phyloP scores from a whole-genome alignment of 2,797 vertebrate genomes.

The Mormyrus proboscirostris region DNA sequence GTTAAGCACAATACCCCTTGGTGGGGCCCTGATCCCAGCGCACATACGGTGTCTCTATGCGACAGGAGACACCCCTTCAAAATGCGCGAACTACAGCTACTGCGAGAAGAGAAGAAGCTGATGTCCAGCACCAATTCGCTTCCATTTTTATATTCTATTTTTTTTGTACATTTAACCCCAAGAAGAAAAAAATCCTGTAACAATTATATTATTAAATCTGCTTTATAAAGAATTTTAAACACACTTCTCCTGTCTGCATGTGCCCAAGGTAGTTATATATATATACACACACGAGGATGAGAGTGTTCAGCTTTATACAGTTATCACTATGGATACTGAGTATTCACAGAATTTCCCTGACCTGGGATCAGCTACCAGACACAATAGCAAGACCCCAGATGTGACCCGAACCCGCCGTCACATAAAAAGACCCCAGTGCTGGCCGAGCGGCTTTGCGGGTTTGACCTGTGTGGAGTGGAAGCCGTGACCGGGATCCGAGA shows the following conservation, averaged over 20 bases:
- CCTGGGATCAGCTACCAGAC: conserved; percentile 1
- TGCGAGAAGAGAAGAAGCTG: conserved; percentile 38
- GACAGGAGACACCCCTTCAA: conserved; percentile 16
- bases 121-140: conserved; percentile 57
- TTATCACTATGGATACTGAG: conserved; percentile 13
- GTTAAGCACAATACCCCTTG: conserved; percentile 35
- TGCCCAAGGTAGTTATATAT: background rate
- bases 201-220: conserved; percentile 9
- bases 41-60: conserved; percentile 4
- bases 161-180: conserved; percentile 7
- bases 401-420: background rate
- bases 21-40: conserved; percentile 21
- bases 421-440: background rate
- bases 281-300: background rate
- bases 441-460: background rate
- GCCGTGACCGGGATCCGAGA: conserved; percentile 26
- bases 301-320: conserved; percentile 5
- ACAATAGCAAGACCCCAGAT: background rate
- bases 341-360: conserved; percentile 30
- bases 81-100: conserved; percentile 5
- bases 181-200: background rate
- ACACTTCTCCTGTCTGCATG: background rate
- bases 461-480: background rate
- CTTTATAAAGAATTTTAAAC: conserved; percentile 9
- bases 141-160: conserved; percentile 16